A percentile compares a stretch with the other conserved stretches of the same genome.
These are phyloP conservation scores for Acanthopleura granulata DNA, from an alignment of 2,888 invertebrate genomes.

Conservation along the genomic window DNA sequence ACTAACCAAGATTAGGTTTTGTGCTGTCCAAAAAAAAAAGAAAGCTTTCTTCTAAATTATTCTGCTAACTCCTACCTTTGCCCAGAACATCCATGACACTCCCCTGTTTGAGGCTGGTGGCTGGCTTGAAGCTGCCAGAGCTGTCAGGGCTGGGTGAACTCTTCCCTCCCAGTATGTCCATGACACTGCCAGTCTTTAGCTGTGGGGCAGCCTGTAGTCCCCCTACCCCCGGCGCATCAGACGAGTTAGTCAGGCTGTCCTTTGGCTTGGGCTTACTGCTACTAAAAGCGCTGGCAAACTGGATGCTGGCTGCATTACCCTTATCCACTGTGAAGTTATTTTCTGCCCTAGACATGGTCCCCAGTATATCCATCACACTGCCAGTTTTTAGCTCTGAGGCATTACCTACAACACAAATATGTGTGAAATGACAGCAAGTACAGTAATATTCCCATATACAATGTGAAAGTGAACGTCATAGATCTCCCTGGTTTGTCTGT, in stretches of 20 bases:
- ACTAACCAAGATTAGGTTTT: too few species aligned
- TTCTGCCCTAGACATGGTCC: conserved; percentile 20
- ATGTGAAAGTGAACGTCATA: too few species aligned
- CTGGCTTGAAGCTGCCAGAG: conserved; percentile 35
- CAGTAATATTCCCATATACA: too few species aligned
- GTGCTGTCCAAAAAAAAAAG: too few species aligned
- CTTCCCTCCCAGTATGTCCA: conserved; percentile 9
- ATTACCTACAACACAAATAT: too few species aligned
- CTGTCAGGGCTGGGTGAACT: background rate
- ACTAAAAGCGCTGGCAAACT: too few species aligned
- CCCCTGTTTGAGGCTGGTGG: conserved; percentile 52
- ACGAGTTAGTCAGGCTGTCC: conserved; percentile 5
- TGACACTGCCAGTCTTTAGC: conserved; percentile 24
- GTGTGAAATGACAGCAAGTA: too few species aligned
- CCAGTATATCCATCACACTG: conserved; percentile 45
- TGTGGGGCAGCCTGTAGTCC: conserved; percentile 31
- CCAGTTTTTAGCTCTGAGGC: conserved; percentile 38
- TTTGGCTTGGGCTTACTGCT: conserved; percentile 21
- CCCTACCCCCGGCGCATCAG: conserved; percentile 11
- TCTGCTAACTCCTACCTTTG: conserved; percentile 20
- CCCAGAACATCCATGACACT: conserved; percentile 64
- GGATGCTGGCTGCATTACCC: too few species aligned
- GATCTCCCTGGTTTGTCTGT: too few species aligned
- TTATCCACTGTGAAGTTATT: background rate
- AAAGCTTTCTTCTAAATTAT: too few species aligned